Evolutionary conservation across 2,797 vertebrate species (phyloP).

Genomic region (Eulemur rubriventer): DNA sequence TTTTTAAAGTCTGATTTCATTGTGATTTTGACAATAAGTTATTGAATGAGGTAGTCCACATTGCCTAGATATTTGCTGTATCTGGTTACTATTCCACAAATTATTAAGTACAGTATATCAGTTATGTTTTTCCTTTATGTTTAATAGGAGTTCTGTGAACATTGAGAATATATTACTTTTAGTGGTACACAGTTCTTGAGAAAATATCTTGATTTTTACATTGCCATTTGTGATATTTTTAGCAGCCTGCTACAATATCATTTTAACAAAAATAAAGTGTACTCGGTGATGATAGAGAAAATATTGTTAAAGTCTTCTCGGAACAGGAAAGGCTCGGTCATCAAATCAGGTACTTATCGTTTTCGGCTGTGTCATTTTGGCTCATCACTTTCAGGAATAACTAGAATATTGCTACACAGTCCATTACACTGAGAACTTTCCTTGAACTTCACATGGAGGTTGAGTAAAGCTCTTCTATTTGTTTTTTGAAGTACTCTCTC

Average conservation of each 20-base stretch:
- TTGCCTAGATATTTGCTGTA: constrained; percentile 73
- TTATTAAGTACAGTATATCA: constrained; percentile 79
- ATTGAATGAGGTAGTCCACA: constrained; percentile 86
- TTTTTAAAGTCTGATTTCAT: constrained; percentile 72
- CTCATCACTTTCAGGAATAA: constrained; percentile 79
- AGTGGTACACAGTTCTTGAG: constrained; percentile 77
- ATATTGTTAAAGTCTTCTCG: constrained; percentile 80
- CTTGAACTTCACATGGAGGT: constrained; percentile 90
- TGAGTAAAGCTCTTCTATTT: constrained; percentile 95
- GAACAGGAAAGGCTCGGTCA: constrained; percentile 80
- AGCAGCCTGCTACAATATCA: constrained; percentile 79
- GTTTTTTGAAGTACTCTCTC: constrained; percentile 95
- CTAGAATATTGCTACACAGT: constrained; percentile 85
- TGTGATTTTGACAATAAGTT: constrained; percentile 73
- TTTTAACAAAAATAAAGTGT: constrained; percentile 80
- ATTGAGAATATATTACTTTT: constrained; percentile 78
- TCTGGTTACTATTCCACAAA: constrained; percentile 76
- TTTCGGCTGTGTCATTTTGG: constrained; percentile 75
- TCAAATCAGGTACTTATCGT: constrained; percentile 79
- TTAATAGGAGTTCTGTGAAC: constrained; percentile 78
- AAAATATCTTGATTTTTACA: constrained; percentile 79
- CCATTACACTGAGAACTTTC: constrained; percentile 74
- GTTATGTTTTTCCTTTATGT: constrained; percentile 73
- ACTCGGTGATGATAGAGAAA: constrained; percentile 81
- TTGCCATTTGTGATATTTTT: constrained; percentile 77